A percentile compares a stretch with the other conserved stretches of the same genome.
Evolutionary conservation across 2,888 invertebrate genomes (phyloP).

Genomic region (Tuberolachnus salignus): DNA sequence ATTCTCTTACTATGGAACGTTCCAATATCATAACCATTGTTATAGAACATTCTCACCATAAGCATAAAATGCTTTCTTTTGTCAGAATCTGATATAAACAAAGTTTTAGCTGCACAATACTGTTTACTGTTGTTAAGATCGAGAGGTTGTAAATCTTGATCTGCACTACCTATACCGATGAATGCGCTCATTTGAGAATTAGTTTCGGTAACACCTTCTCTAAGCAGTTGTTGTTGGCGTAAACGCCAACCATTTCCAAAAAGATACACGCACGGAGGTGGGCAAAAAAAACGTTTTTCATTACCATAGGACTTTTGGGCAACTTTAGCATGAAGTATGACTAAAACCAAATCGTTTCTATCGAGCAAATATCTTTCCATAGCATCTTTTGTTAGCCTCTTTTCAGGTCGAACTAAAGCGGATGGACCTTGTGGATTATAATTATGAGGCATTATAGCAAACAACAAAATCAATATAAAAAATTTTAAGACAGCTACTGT

Average conservation of each 20-base stretch:
- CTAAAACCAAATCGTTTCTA: conserved; percentile 92
- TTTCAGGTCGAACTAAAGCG: conserved; percentile 62
- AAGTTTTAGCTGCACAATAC: conserved; percentile 98
- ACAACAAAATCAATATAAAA: background rate
- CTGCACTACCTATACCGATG: conserved; percentile 97
- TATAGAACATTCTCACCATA: conserved; percentile 98
- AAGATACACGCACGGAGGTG: conserved; percentile 98
- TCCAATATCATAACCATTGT: conserved; percentile 96
- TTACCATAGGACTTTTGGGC: conserved; percentile 99
- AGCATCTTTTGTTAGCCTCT: conserved; percentile 83
- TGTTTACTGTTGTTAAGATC: conserved; percentile 97
- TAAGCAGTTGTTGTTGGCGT: conserved; percentile 89
- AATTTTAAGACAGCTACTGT: background rate
- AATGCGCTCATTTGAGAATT: conserved; percentile 94
- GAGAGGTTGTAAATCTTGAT: conserved; percentile 98
- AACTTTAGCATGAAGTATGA: conserved; percentile 98
- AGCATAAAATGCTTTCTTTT: conserved; percentile 99
- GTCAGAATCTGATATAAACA: conserved; percentile 99
- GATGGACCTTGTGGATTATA: conserved; percentile 66
- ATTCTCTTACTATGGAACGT: conserved; percentile 98
- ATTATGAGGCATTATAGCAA: conserved; percentile 78
- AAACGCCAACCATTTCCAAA: conserved; percentile 97
- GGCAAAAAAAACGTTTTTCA: conserved; percentile 99
- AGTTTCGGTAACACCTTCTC: conserved; percentile 70
- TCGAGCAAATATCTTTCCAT: conserved; percentile 97